Evolutionary conservation across 2,113 vertebrate species (phyloP), one percentile per base, ranked within the genome.

Genomic region (Uria lomvia): DNA sequence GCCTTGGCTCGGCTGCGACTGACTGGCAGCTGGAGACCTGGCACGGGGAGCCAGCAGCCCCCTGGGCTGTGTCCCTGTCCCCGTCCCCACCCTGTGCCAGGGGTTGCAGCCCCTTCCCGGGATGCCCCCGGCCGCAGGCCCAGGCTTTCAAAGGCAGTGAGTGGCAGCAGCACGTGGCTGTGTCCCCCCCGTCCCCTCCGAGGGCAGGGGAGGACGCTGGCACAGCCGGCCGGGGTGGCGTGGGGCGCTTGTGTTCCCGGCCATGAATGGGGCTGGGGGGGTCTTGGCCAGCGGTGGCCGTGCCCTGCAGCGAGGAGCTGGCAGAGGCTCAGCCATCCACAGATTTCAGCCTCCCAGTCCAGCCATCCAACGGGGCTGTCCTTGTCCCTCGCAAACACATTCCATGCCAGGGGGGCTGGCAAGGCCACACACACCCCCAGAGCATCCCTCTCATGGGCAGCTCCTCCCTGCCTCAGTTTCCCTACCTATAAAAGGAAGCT

Each of bases 381-480:
- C 55, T 68, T 5, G 4, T 71, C 4, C 14, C 15, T 21, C 18
- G 5, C 3, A 16, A 23, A 43, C 0, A 1, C 50, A 12, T 14
- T 29, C 18, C n/a, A 15, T 8, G 14, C 23, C 4, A 2, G 21
- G 8, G 22, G 29, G 26, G 32, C 6, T 14, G 8, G 6, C 2
- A 20, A 56, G 18, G 36, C 55, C 65, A 38, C 27, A 3, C 0
- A 1, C 42, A 12, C 12, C 32, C 50, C 40, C 68, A 30, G 40
- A 5, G 12, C 38, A 49, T 24, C 49, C 38, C 9, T 26, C 13
- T 34, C 5, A 0, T 2, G 11, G 22, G 8, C 27, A 81, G 38
- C 74, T 60, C 49, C 67, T 93, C 38, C 26, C 36, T 66, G 55
- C 59, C 91, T 92, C 86, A 17, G 47, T 81, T 91, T 89, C 79